Percentiles rank a stretch among this genome's conserved stretches.
These are phyloP conservation scores for Folsomia manolachei DNA, from an alignment of 2,888 invertebrate genomes.

Conservation along the genomic window DNA sequence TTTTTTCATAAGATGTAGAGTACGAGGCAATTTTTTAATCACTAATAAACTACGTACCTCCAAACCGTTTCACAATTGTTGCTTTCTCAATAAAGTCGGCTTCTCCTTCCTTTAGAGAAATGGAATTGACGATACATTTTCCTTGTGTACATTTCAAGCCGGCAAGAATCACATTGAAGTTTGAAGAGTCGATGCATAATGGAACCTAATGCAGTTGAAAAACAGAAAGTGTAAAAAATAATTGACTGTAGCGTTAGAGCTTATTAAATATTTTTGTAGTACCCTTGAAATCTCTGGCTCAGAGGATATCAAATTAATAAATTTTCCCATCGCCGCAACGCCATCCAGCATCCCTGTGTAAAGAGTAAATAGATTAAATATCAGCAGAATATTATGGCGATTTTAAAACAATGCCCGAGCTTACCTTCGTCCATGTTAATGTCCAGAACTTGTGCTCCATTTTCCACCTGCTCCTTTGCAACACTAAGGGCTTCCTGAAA, in stretches of 20 bases:
- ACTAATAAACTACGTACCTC: no score
- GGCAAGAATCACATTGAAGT: slow-evolving; percentile 60
- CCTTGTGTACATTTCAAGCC: slow-evolving; percentile 61
- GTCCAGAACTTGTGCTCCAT: slow-evolving; percentile 61
- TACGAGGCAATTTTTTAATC: no score
- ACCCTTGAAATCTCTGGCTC: slow-evolving; percentile 62
- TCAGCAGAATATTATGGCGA: not conserved
- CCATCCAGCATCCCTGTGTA: slow-evolving; percentile 59
- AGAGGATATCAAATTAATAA: slow-evolving; percentile 59
- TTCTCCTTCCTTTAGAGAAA: slow-evolving; percentile 62
- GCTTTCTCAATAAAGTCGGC: slow-evolving; percentile 60
- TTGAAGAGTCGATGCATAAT: slow-evolving; percentile 61
- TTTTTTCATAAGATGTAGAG: no score
- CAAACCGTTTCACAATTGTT: slow-evolving; percentile 57
- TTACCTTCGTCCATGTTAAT: slow-evolving; percentile 64
- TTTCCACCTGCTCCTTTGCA: slow-evolving; percentile 60
- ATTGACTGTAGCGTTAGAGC: not conserved
- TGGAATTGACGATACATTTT: slow-evolving; percentile 62
- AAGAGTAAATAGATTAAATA: not conserved
- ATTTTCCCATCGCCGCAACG: slow-evolving; percentile 58
- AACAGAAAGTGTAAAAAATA: not conserved
- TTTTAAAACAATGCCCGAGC: no score
- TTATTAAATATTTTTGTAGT: not conserved
- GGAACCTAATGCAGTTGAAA: slow-evolving; percentile 59
- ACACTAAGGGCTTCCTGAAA: slow-evolving; percentile 58